Conservation (phyloP, 1,140 invertebrate species). For the Oscheius sp. region DNA sequence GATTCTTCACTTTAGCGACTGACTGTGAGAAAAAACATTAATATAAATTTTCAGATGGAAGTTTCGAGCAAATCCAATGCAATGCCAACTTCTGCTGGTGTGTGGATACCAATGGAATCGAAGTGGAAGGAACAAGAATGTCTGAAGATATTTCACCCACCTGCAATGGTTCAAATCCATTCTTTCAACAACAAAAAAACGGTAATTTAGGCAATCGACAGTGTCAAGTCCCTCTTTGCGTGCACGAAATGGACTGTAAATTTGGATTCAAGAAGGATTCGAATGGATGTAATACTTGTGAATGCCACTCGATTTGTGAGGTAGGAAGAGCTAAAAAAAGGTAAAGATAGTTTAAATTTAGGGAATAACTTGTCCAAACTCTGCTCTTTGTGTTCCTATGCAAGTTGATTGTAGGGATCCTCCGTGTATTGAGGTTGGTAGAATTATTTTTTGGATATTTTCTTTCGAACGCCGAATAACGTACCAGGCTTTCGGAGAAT, state of each 20-base stretch:
- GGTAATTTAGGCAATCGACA: conserved; percentile 29
- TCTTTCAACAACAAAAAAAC: neutral
- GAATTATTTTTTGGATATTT: neutral
- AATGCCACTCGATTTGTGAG: conserved; percentile 51
- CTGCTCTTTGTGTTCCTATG: conserved; percentile 47
- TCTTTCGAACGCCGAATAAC: too few species aligned
- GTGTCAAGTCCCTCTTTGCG: conserved; percentile 35
- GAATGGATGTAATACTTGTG: conserved; percentile 49
- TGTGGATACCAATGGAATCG: conserved; percentile 41
- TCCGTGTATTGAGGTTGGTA: conserved; percentile 9
- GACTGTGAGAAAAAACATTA: neutral
- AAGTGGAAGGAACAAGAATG: conserved; percentile 47
- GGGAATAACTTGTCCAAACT: conserved; percentile 40
- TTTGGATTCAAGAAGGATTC: conserved; percentile 49
- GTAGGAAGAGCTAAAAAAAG: too few species aligned
- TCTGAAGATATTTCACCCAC: conserved; percentile 37
- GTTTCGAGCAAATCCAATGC: conserved; percentile 48
- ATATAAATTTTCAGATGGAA: conserved; percentile 37
- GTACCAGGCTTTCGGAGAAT: too few species aligned
- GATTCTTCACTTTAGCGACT: neutral
- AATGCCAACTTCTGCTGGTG: conserved; percentile 49
- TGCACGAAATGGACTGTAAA: conserved; percentile 26
- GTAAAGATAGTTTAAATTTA: too few species aligned
- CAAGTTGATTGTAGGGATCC: conserved; percentile 40
- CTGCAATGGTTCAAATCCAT: conserved; percentile 28